Evolutionary conservation across 1,140 invertebrate genomes (phyloP).

Genomic region (Latrodectus geometricus): DNA sequence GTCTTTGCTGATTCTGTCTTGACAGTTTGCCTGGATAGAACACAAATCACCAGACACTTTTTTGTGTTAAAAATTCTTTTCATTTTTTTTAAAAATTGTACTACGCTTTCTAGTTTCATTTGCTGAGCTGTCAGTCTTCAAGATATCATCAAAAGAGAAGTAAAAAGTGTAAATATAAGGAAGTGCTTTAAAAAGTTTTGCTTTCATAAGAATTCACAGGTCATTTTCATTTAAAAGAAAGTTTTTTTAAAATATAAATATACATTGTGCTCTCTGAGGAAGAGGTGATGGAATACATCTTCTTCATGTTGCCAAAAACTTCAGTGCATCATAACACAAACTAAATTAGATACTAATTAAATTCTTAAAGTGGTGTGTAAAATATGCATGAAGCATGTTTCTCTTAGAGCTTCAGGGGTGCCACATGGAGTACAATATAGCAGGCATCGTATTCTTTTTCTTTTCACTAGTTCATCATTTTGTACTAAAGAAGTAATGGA

Average conservation of each 20-base stretch:
- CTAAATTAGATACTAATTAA: neutral
- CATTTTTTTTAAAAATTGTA: slow-evolving; percentile 13
- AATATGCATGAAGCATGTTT: slow-evolving; percentile 44
- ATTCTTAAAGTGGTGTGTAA: slow-evolving; percentile 8
- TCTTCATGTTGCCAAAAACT: neutral
- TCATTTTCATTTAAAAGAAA: neutral
- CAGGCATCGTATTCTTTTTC: slow-evolving; percentile 19
- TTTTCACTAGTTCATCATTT: slow-evolving; percentile 44
- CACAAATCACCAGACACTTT: slow-evolving; percentile 7
- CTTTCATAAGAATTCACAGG: neutral
- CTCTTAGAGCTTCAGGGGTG: slow-evolving; percentile 56
- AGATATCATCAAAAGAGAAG: neutral
- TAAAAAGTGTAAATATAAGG: neutral
- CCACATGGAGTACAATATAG: slow-evolving; percentile 25
- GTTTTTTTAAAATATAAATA: neutral
- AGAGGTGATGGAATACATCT: neutral
- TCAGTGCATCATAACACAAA: neutral
- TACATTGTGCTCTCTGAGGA: neutral
- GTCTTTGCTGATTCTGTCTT: slow-evolving; percentile 27
- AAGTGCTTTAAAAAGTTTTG: slow-evolving; percentile 39
- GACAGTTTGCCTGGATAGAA: slow-evolving; percentile 44
- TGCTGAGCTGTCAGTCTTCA: neutral
- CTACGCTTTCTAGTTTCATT: slow-evolving; percentile 17
- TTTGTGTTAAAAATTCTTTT: slow-evolving; percentile 22
- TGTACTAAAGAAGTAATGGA: slow-evolving; percentile 22